Evolutionary conservation across 53 echinoderm and acorn worm genomes (phyloP).

Genomic region (Hippasteria phrygiana): DNA sequence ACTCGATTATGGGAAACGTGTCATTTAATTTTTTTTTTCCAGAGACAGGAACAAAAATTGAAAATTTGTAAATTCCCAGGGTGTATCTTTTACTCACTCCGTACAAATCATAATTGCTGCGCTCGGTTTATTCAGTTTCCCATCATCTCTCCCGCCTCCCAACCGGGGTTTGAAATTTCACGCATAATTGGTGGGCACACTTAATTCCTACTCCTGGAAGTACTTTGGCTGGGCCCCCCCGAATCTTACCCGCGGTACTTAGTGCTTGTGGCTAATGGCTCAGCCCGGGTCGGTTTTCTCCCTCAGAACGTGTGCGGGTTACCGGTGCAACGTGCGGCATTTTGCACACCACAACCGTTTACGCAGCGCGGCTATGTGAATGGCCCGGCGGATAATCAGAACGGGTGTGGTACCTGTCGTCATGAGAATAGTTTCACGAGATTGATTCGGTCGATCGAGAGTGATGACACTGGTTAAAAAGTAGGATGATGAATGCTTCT

Average conservation of each 20-base stretch:
- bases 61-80: background rate
- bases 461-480: background rate
- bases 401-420: background rate
- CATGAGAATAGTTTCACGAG: background rate
- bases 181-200: slow-evolving; percentile 51
- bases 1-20: background rate
- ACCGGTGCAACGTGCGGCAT: background rate
- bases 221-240: slow-evolving; percentile 2
- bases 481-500: background rate
- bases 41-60: background rate
- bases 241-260: slow-evolving; percentile 32
- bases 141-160: background rate
- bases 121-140: background rate
- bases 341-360: background rate
- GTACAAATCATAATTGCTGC: background rate
- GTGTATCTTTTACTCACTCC: background rate
- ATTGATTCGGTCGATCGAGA: slow-evolving; percentile 4
- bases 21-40: background rate
- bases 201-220: slow-evolving; percentile 17
- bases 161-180: slow-evolving; percentile 47
- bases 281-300: slow-evolving; percentile 22
- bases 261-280: slow-evolving; percentile 25
- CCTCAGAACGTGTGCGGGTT: slow-evolving; percentile 8
- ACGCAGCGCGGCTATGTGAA: background rate
- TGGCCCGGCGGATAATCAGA: slow-evolving; percentile 7